phyloP scores from a whole-genome alignment of 2,888 invertebrate species.

The Yponomeuta cagnagella region DNA sequence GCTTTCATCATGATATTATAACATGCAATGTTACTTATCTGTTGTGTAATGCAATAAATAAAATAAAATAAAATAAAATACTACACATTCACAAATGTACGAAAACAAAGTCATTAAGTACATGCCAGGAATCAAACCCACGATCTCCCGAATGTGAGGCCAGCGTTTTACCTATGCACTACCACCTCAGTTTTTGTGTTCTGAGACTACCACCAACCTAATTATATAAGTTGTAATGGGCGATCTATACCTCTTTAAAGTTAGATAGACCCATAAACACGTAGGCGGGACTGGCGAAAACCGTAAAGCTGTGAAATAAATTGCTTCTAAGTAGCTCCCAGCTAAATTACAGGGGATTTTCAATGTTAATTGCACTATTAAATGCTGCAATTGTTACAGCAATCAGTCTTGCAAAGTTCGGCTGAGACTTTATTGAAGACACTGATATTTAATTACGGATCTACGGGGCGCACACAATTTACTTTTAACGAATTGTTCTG shows the following conservation, averaged over 20 bases:
- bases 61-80: too few species aligned
- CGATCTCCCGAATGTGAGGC: too few species aligned
- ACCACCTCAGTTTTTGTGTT: too few species aligned
- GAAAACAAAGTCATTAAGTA: too few species aligned
- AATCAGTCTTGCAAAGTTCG: not conserved
- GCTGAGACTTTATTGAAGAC: not conserved
- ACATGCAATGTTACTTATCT: too few species aligned
- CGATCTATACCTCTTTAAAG: not conserved
- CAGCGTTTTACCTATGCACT: too few species aligned
- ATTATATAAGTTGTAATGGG: not conserved
- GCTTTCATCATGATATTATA: too few species aligned
- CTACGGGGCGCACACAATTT: not conserved
- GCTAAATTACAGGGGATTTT: not conserved
- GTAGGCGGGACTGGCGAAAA: not conserved
- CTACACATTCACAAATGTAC: too few species aligned
- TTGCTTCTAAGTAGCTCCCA: not conserved
- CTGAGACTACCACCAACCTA: too few species aligned
- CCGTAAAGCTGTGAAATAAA: not conserved
- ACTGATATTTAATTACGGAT: not conserved
- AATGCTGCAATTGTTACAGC: not conserved
- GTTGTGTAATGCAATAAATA: too few species aligned
- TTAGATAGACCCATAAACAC: not conserved
- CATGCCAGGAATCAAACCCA: too few species aligned
- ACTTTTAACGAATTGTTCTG: too few species aligned
- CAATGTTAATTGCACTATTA: not conserved